A percentile compares a stretch with the other conserved stretches of the same genome.
These are phyloP conservation scores for Marronus borbonicus DNA, from an alignment of 2,888 invertebrate species.

Conservation along the genomic window DNA sequence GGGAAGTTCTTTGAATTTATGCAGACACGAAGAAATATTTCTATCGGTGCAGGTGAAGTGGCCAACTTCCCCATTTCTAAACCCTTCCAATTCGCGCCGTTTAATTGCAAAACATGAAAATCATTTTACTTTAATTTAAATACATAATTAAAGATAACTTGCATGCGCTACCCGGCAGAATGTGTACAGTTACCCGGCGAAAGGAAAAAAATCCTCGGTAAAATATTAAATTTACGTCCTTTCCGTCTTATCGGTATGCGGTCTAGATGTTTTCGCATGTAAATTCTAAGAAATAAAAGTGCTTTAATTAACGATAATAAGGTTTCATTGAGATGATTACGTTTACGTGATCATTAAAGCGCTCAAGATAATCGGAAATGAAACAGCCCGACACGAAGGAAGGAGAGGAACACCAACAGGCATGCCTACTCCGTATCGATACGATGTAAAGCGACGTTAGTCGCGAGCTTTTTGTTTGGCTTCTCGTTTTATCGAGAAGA, in stretches of 20 bases:
- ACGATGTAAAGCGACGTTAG: too few species aligned
- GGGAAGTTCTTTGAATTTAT: too few species aligned
- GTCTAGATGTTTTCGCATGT: conserved; percentile 26
- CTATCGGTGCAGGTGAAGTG: too few species aligned
- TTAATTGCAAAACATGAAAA: too few species aligned
- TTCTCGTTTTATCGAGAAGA: too few species aligned
- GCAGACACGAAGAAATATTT: too few species aligned
- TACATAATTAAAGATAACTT: neutral
- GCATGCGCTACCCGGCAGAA: too few species aligned
- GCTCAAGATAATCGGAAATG: conserved; percentile 23
- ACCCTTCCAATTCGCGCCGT: too few species aligned
- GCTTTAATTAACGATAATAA: conserved; percentile 32
- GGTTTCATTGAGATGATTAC: conserved; percentile 34
- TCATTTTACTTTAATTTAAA: neutral
- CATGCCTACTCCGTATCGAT: neutral
- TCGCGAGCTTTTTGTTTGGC: too few species aligned
- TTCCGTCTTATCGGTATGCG: conserved; percentile 3
- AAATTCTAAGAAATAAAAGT: conserved; percentile 24
- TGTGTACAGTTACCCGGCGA: neutral
- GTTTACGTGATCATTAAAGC: conserved; percentile 32
- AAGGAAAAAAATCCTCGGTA: neutral
- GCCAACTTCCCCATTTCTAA: too few species aligned
- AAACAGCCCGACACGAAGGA: conserved; percentile 10
- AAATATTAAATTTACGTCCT: conserved; percentile 12
- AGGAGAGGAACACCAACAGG: neutral